phyloP scores from a whole-genome alignment of 2,888 invertebrate genomes.

The Mythimna ferrago region DNA sequence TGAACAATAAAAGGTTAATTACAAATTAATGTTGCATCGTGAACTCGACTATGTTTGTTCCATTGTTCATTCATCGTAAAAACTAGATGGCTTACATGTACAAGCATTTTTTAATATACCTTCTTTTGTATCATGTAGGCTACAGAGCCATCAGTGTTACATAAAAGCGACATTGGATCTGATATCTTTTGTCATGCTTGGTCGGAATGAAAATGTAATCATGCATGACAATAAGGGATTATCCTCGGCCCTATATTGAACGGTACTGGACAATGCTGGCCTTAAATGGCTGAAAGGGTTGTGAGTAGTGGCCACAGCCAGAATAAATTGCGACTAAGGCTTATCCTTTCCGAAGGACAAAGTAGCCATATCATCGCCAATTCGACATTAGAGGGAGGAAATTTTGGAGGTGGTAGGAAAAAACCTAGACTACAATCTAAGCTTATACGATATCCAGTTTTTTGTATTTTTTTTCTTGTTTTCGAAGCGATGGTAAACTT shows the following conservation, averaged over 20 bases:
- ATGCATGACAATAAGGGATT: constrained; percentile 50
- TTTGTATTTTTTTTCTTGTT: not conserved
- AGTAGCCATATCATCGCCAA: not conserved
- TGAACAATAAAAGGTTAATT: constrained; percentile 61
- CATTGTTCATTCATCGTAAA: constrained; percentile 52
- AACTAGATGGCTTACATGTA: constrained; percentile 26
- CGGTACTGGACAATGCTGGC: constrained; percentile 32
- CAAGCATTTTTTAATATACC: constrained; percentile 25
- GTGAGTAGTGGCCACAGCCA: constrained; percentile 10
- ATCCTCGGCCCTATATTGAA: constrained; percentile 16
- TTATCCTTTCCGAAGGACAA: constrained; percentile 4
- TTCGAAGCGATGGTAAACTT: too few species aligned
- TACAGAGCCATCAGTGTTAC: constrained; percentile 45
- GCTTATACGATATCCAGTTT: not conserved
- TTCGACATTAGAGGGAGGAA: not conserved
- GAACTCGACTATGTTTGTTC: constrained; percentile 39
- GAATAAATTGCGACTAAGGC: constrained; percentile 11
- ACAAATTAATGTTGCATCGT: constrained; percentile 51
- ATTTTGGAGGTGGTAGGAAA: not conserved
- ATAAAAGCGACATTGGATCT: constrained; percentile 41
- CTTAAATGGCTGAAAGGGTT: constrained; percentile 20
- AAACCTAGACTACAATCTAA: not conserved
- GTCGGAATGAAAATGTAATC: constrained; percentile 43
- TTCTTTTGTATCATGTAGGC: constrained; percentile 28
- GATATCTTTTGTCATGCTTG: constrained; percentile 45